Evolutionary conservation across 2,797 vertebrate genomes (phyloP).

Genomic region (Gambelia wislizenii): DNA sequence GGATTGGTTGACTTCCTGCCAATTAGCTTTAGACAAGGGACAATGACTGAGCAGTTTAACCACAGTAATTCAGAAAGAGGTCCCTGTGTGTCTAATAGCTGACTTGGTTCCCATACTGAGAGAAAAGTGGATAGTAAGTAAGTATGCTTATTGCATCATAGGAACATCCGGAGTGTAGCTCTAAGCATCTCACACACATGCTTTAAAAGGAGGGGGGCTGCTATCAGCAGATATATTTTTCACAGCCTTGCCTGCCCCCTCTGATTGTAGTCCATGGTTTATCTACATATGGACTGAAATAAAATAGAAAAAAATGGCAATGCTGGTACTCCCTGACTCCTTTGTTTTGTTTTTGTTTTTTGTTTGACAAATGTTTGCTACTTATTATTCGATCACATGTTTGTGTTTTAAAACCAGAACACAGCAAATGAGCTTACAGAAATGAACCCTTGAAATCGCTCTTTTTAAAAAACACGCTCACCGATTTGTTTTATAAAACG

Average conservation of each 20-base stretch:
- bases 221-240: not conserved
- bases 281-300: not conserved
- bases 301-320: not conserved
- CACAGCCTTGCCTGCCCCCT: not conserved
- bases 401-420: slow-evolving; percentile 58
- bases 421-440: slow-evolving; percentile 62
- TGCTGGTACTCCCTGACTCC: slow-evolving; percentile 21
- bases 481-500: slow-evolving; percentile 70
- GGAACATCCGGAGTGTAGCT: not conserved
- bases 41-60: not conserved
- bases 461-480: slow-evolving; percentile 61
- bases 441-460: slow-evolving; percentile 61
- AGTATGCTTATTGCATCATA: not conserved
- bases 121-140: too few species aligned
- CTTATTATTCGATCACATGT: slow-evolving; percentile 45
- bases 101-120: too few species aligned
- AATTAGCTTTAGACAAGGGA: not conserved
- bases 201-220: not conserved
- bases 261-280: not conserved
- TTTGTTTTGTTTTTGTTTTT: not conserved
- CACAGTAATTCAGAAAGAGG: not conserved
- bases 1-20: not conserved
- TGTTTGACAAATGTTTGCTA: slow-evolving; percentile 28
- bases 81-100: too few species aligned
- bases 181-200: not conserved